phyloP scores from a whole-genome alignment of 2,113 vertebrate species.

The Macroglossus sobrinus region DNA sequence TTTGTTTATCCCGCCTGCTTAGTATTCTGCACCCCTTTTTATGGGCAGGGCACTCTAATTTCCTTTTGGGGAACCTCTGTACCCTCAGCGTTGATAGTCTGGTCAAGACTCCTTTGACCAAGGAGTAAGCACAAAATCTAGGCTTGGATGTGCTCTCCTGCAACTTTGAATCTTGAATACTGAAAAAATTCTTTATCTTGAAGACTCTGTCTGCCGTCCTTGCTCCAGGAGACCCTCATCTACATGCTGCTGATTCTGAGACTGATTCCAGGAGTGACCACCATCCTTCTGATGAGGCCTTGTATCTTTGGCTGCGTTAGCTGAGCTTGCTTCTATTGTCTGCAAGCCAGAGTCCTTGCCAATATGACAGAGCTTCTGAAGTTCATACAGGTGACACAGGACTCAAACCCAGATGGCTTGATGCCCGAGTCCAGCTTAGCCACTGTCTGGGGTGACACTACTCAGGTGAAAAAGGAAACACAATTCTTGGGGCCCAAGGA shows the following conservation, averaged over 20 bases:
- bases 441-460: too few species aligned
- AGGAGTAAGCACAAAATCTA: neutral
- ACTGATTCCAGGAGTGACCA: neutral
- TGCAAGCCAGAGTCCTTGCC: neutral
- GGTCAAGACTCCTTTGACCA: neutral
- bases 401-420: neutral
- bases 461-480: neutral
- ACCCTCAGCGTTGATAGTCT: fast-evolving
- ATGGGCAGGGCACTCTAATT: neutral
- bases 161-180: neutral
- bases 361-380: fast-evolving
- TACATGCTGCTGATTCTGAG: neutral
- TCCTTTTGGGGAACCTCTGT: neutral
- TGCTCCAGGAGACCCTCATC: neutral
- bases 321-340: neutral
- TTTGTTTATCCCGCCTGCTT: neutral
- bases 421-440: neutral
- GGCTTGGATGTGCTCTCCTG: neutral
- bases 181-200: neutral
- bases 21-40: neutral
- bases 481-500: neutral
- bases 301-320: neutral
- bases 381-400: fast-evolving
- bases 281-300: neutral
- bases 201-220: neutral